These are phyloP conservation scores for Aphelenchoides besseyi DNA, from an alignment of 1,140 invertebrate species.

Conservation along the genomic window DNA sequence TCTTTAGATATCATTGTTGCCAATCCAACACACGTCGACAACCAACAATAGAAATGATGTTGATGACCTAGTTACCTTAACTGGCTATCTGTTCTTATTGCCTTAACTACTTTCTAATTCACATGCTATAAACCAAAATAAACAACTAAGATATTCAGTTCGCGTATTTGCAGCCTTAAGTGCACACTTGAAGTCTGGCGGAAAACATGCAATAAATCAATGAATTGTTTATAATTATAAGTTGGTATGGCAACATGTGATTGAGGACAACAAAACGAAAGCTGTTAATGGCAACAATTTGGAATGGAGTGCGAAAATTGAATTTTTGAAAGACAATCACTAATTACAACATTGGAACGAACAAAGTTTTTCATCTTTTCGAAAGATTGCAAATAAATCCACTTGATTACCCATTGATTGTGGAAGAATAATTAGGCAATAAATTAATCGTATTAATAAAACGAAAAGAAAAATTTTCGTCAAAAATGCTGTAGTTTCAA, in stretches of 20 bases:
- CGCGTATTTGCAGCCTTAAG: too few species aligned
- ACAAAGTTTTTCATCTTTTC: not conserved
- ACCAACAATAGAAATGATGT: not conserved
- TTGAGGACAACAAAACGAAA: not conserved
- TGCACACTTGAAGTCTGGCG: too few species aligned
- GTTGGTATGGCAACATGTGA: not conserved
- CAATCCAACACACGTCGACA: conserved; percentile 15
- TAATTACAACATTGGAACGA: not conserved
- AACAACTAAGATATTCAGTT: too few species aligned
- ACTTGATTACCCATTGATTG: too few species aligned
- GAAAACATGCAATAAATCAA: too few species aligned
- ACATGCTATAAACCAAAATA: not conserved
- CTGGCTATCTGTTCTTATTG: too few species aligned
- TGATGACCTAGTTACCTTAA: too few species aligned
- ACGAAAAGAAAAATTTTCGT: not conserved
- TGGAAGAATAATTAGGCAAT: not conserved
- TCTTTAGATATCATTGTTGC: conserved; percentile 30
- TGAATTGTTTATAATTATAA: not conserved
- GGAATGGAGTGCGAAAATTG: not conserved
- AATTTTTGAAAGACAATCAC: conserved; percentile 9
- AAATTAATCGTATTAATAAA: conserved; percentile 12
- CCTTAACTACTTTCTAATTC: conserved; percentile 5
- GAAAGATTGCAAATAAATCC: too few species aligned
- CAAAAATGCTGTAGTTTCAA: too few species aligned
- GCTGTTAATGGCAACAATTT: not conserved